Evolutionary conservation across 2,113 vertebrate species (phyloP), one percentile per base, ranked within the genome.

Genomic region (Eclectus roratus): DNA sequence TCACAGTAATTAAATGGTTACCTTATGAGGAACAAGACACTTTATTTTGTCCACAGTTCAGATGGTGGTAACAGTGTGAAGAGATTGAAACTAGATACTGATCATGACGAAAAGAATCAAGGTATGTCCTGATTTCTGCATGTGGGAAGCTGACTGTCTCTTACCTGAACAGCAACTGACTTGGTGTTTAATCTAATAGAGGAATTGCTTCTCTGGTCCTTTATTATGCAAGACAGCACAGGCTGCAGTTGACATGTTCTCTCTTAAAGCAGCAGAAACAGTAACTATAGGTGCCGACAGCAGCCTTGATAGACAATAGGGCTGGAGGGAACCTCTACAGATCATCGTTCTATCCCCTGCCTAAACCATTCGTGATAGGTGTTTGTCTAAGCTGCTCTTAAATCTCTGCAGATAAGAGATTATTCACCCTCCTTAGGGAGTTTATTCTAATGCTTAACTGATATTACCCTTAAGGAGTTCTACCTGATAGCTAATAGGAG

Each of bases 51-150:
- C 69, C 98, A 95, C 95, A 98, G 98, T 74, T 99, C 99, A 84
- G 99, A 99, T 97, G 98, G 98, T 12, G 98, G 98, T 91, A 99
- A 98, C 90, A 97, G 98, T 86, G 98, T 98, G 92, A 99, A 99
- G 98, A 99, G 99, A 91, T 98, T 98, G 97, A 99, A 99, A 94
- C 88, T 98, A 64, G 99, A 99, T n/a, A 89, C 97, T 53, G 97
- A 98, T 55, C 96, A 97, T 2, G 97, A 98, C 0, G 97, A 98
- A 50, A 97, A 98, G 78, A 97, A 88, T 94, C 97, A 96, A 98
- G 98, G 98, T 98, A 94, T 1, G 97, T 95, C 63, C 63, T 21
- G 79, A 7, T 41, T 77, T 80, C 46, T 71, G 56, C n/a, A 2
- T 19, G 6, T 41, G 76, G 69, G 82, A 80, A 83, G 47, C 55